Base-by-base conservation (phyloP, 2,113 vertebrate genomes). In the Coptodon bakossiorum region DNA sequence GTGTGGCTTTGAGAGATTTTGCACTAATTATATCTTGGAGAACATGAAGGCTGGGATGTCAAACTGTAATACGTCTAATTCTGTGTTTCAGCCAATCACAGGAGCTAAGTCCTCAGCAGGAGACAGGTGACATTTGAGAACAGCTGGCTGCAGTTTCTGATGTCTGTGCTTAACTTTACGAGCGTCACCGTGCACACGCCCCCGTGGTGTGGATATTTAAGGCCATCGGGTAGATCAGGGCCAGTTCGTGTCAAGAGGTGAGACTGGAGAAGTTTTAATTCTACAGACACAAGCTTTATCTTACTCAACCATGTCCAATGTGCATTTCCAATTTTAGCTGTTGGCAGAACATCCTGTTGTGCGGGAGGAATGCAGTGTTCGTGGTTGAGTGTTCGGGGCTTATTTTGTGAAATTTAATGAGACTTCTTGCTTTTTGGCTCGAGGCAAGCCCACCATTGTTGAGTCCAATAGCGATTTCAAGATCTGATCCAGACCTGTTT, bases 21-120 rank as follows among this genome's bases (percentile, higher is more conserved):
- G 45, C 40, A 86, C 56, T 93, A 91, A 93, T 95, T 93, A 88
- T 88, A 88, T 92, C 85, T 48, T 13, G 68, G 63, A 81, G 73
- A 87, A 89, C 82, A 89, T 43, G 82, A 91, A 54, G 61, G 50
- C 80, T 40, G 78, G 16, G 34, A 82, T 68, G 80, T 79, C 40
- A 52, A 76, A 86, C 27, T 34, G 61, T 54, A 86, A 91, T 12
- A 12, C 3, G 27, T 24, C 61, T 54, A 63, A 24, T 80, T 87
- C 10, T 31, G 85, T 13, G 22, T 56, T 50, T 40, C 27, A 45
- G 81, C 68, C 79, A 22, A 36, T 45, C 29, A n/a, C 53, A 24
- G 57, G 27, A n/a, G 71, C 59, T 71, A 24, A 61, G 79, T 56
- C 63, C 81, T 76, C 66, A 73, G 76, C 78, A 8, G 80, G 71